Base-by-base conservation (phyloP, 2,113 vertebrate genomes). In the Clupea harengus region DNA sequence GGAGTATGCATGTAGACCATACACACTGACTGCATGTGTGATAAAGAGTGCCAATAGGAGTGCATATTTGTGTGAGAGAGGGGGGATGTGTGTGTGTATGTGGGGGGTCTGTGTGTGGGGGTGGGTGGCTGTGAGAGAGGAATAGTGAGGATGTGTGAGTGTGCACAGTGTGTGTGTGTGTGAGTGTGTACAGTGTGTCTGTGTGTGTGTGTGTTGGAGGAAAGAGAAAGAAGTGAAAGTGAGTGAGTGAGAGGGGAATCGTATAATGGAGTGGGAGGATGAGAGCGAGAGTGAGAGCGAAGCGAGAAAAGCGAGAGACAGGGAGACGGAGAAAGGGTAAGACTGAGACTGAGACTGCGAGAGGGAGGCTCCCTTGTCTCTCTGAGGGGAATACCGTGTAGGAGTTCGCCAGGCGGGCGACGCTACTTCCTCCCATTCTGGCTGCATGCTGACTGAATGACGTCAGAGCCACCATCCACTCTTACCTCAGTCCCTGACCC, bases 321-420 rank as follows among this genome's bases (percentile, higher is more conserved):
- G 25, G 13, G 4, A 78, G 72, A 78, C 0, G 4, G 28, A 78
- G 32, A 18, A 32, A 72, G 64, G 7, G 64, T 9, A n/a, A 15
- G 67, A 39, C 10, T 17, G 67, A 11, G 28, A 11, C 25, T 8
- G 64, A 11, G 64, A 8, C 5, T 1, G 60, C 3, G 22, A 6
- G 10, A 11, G 64, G 64, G 64, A 28, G n/a, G 22, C 64, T 28
- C 25, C 64, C 64, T 20, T 25, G 64, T 72, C 64, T 72, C 64
- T 72, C 64, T 13, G 64, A 72, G 64, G 64, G 64, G 64, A 72
- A 72, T 72, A 72, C 64, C 64, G 64, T 32, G 64, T 32, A n/a
- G 1, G 64, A 72, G 64, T 72, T 72, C 9, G 64, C 64, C 64
- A 72, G 64, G 7, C n/a, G 64, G 64, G 64, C 64, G 64, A 32